Base-by-base conservation (phyloP, 2,797 vertebrate species). In the Fistularia commersonii region DNA sequence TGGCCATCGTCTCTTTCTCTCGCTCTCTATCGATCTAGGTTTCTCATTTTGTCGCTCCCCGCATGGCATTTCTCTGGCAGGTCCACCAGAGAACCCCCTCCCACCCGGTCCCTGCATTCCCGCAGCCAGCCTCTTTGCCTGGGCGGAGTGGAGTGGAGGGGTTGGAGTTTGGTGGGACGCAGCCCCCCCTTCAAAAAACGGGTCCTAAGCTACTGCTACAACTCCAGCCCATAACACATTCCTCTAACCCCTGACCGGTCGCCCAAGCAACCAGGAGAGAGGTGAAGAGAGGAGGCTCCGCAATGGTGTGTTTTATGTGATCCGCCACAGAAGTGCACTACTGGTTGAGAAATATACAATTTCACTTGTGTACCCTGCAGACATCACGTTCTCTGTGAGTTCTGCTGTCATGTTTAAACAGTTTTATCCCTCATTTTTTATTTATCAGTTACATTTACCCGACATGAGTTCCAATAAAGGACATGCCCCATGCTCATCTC, bases 1-100 rank as follows among this genome's bases (percentile, higher is more conserved):
- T 83, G 81, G 84, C 80, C 67, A 45, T 55, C 66, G 66, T 63
- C 67, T 58, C 51, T 53, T 55, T 74, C 53, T 64, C 52, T 56
- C n/a, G n/a, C n/a, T n/a, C n/a, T n/a, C 62, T 41, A 61, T 59
- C 66, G 51, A 66, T 82, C 80, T 76, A 77, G 75, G 77, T 83
- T 79, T 66, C 79, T 85, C 81, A 86, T 81, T 83, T 84, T 77
- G 79, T 85, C 69, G 72, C 84, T 85, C 83, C 52, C 86, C 72
- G 78, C 88, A 74, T 90, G 90, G 85, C 88, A 90, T 86, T 89
- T 92, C 78, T 83, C 88, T 90, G 90, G 89, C 90, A 90, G 82
- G 78, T 81, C 70, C 77, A 80, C 82, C 74, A 56, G 62, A 69
- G 56, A 84, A 90, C 90, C 89, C 88, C 86, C 88, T 64, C 80